Evolutionary conservation across 2,888 invertebrate species (phyloP).

Genomic region (Ephialtes manifestator): DNA sequence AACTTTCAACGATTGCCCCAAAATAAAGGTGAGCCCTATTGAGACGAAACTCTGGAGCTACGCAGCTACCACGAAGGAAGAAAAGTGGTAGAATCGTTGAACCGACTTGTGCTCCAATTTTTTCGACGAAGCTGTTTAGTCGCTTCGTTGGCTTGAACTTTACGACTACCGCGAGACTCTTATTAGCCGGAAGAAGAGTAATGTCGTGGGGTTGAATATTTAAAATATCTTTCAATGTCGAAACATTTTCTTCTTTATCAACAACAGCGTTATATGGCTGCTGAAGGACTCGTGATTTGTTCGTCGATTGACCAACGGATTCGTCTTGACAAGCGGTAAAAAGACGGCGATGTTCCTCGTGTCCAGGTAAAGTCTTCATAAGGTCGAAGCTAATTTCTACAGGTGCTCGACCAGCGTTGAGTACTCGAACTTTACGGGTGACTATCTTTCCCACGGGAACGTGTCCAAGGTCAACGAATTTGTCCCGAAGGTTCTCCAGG

Average conservation of each 20-base stretch:
- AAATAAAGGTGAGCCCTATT: slow-evolving; percentile 87
- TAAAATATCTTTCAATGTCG: slow-evolving; percentile 70
- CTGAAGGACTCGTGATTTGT: background rate
- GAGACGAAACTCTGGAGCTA: slow-evolving; percentile 87
- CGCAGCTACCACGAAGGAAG: slow-evolving; percentile 87
- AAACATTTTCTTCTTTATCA: background rate
- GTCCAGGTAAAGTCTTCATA: slow-evolving; percentile 86
- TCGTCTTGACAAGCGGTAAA: background rate
- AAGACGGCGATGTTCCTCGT: slow-evolving; percentile 3
- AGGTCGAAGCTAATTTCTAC: slow-evolving; percentile 88
- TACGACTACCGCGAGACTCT: slow-evolving; percentile 82
- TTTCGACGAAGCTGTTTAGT: slow-evolving; percentile 82
- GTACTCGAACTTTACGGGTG: slow-evolving; percentile 87
- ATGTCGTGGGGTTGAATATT: slow-evolving; percentile 80
- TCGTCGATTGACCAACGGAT: slow-evolving; percentile 15
- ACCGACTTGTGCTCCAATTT: slow-evolving; percentile 87
- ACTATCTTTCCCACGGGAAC: slow-evolving; percentile 86
- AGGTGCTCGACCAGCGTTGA: slow-evolving; percentile 88
- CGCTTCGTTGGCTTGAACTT: slow-evolving; percentile 83
- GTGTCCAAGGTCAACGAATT: slow-evolving; percentile 84
- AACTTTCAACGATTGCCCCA: slow-evolving; percentile 87
- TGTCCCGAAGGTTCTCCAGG: slow-evolving; percentile 83
- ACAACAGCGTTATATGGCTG: background rate
- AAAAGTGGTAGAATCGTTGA: slow-evolving; percentile 87
- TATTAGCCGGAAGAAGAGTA: slow-evolving; percentile 80